These are phyloP conservation scores for Siniperca undulata DNA, from an alignment of 2,797 vertebrate genomes.

Conservation along the genomic window DNA sequence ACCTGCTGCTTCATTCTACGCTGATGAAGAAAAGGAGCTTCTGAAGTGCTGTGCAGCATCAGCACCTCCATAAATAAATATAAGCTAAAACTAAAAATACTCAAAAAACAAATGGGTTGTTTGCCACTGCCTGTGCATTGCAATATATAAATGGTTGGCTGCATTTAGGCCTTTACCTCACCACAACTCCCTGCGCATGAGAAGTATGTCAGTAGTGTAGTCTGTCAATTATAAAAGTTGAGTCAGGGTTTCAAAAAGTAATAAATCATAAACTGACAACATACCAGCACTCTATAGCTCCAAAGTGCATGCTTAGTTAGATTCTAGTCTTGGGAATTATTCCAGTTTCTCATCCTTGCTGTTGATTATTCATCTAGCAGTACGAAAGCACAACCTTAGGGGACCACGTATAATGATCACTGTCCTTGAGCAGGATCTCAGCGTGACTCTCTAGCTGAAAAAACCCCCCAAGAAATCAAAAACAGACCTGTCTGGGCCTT, in stretches of 20 bases:
- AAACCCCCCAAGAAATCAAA: too few species aligned
- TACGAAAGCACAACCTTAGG: too few species aligned
- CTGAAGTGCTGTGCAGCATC: neutral
- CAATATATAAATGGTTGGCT: conserved; percentile 16
- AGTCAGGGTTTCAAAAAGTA: conserved; percentile 26
- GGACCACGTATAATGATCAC: too few species aligned
- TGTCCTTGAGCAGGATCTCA: too few species aligned
- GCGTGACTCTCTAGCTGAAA: too few species aligned
- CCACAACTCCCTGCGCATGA: neutral
- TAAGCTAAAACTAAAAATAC: conserved; percentile 20
- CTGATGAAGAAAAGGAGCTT: conserved; percentile 30
- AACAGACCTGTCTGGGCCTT: neutral
- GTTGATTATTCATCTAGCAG: too few species aligned
- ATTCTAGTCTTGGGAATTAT: conserved; percentile 4
- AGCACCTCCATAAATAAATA: conserved; percentile 32
- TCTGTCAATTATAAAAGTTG: conserved; percentile 25
- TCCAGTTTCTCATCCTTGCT: neutral
- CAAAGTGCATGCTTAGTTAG: neutral
- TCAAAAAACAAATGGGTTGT: conserved; percentile 51
- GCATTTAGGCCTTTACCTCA: conserved; percentile 21
- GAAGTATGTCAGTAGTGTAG: conserved; percentile 1
- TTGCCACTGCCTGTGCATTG: conserved; percentile 30
- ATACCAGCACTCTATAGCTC: neutral
- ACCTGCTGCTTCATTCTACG: conserved; percentile 28
- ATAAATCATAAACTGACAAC: conserved; percentile 19